Evolutionary conservation across 2,113 vertebrate species (phyloP).

Genomic region (Cepphus grylle): DNA sequence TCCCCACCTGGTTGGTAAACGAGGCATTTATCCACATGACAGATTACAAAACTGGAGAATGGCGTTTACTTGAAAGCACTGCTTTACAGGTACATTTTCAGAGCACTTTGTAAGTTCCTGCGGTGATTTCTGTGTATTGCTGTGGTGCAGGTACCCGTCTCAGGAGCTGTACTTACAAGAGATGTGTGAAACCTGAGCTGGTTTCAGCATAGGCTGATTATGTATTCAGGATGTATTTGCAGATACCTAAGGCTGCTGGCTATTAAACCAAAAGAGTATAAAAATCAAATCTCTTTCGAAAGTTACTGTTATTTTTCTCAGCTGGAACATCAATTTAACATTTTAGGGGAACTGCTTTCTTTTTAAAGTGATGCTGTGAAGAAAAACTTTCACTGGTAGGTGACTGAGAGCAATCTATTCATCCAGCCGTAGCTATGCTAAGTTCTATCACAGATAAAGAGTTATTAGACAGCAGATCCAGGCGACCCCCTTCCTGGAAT

Average conservation of each 20-base stretch:
- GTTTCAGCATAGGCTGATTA: constrained; percentile 4
- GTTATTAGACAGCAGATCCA: not conserved
- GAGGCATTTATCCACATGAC: not conserved
- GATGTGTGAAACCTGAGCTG: not conserved
- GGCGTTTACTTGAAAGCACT: not conserved
- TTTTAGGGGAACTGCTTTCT: constrained; percentile 7
- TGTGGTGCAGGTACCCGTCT: not conserved
- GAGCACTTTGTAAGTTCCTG: not conserved
- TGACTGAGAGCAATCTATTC: constrained; percentile 26
- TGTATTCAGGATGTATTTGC: constrained; percentile 5
- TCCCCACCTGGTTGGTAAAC: constrained; percentile 5
- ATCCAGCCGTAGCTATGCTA: not conserved
- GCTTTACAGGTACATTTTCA: not conserved
- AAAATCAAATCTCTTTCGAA: constrained; percentile 25
- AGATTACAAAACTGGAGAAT: not conserved
- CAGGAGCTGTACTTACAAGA: not conserved
- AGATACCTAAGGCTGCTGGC: not conserved
- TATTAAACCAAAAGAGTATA: constrained; percentile 28
- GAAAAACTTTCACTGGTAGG: constrained; percentile 6
- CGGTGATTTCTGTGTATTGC: not conserved
- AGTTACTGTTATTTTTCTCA: constrained; percentile 56
- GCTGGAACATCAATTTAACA: constrained; percentile 51
- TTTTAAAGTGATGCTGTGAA: constrained; percentile 31
- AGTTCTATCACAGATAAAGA: not conserved
- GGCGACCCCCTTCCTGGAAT: not conserved